Evolutionary conservation across 1,140 invertebrate species (phyloP), one percentile per base, ranked within the genome.

Genomic region (Trichomalopsis sarcophagae): DNA sequence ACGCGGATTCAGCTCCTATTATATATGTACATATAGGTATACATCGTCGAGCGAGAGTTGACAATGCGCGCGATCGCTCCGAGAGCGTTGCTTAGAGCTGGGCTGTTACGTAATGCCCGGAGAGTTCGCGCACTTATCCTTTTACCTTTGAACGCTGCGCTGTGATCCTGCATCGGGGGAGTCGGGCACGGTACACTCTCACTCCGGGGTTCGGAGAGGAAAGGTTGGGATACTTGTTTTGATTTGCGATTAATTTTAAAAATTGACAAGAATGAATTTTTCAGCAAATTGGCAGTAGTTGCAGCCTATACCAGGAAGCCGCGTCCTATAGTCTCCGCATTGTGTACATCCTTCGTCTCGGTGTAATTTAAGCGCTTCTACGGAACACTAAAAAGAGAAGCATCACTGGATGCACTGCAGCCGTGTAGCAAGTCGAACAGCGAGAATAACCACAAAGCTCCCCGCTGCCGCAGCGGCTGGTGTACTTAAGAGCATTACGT

Each of bases 111-210:
- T 84, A 84, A 79, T 11, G 5, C 6, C 9, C 55, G 21, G 2
- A 62, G 81, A 78, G 40, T 71, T 69, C 36, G 62, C 21, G 44
- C 4, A 17, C 47, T 50, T 50, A 77, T 68, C 77, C 79, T 76
- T 85, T 85, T 85, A 81, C 84, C 84, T 85, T 81, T 85, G 79
- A 81, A 77, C 78, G 73, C 47, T 5, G 33, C 33, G 33, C 33
- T 6, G 17, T 21, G 21, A 62, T 62, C 55, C 9, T 10, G n/a
- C 33, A 47, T 1, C 23, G 7, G 6, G 44, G 11, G 79, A 69
- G 66, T 23, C 27, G 27, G 27, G 21, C 11, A 23, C 21, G n/a
- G 21, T 10, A n/a, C 0, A 0, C 36, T 40, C 36, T 5, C 36
- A 7, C 10, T 44, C 40, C 11, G 40, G 21, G 55, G 55, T 62